A percentile compares a stretch with the other conserved stretches of the same genome.
Evolutionary conservation across 1,140 invertebrate genomes (phyloP).

Genomic region (Drosophila sechellia): DNA sequence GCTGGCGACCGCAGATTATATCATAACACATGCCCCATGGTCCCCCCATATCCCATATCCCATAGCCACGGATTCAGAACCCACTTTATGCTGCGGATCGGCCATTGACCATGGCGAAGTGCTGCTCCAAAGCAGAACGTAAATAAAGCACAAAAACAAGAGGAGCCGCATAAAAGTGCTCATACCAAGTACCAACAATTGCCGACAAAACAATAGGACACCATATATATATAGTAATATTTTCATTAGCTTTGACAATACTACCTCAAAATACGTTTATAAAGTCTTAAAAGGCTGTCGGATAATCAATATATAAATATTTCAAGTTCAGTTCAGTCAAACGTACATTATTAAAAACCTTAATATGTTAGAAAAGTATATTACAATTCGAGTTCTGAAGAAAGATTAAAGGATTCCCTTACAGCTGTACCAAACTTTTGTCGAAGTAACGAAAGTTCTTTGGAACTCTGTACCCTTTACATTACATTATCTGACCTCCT

Average conservation of each 20-base stretch:
- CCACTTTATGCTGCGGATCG: conserved; percentile 41
- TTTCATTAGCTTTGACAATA: no score
- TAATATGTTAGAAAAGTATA: no score
- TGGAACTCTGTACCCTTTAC: no score
- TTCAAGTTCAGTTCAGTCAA: no score
- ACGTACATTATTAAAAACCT: no score
- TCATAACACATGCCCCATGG: conserved; percentile 47
- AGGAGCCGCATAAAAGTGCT: conserved; percentile 50
- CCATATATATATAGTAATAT: no score
- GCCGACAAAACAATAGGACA: background rate
- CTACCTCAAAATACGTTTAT: background rate
- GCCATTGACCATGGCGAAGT: conserved; percentile 79
- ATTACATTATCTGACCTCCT: background rate
- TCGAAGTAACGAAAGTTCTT: background rate
- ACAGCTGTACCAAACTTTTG: no score
- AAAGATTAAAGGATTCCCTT: no score
- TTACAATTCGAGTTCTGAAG: no score
- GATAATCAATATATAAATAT: no score
- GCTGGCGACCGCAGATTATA: conserved; percentile 70
- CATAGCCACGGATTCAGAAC: background rate
- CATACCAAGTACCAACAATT: conserved; percentile 23
- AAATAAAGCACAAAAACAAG: conserved; percentile 74
- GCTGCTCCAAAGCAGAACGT: conserved; percentile 69
- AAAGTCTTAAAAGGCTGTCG: background rate
- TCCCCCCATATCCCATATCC: background rate